These are phyloP conservation scores for Parasteatoda lunata DNA, from an alignment of 2,888 invertebrate species.

Conservation along the genomic window DNA sequence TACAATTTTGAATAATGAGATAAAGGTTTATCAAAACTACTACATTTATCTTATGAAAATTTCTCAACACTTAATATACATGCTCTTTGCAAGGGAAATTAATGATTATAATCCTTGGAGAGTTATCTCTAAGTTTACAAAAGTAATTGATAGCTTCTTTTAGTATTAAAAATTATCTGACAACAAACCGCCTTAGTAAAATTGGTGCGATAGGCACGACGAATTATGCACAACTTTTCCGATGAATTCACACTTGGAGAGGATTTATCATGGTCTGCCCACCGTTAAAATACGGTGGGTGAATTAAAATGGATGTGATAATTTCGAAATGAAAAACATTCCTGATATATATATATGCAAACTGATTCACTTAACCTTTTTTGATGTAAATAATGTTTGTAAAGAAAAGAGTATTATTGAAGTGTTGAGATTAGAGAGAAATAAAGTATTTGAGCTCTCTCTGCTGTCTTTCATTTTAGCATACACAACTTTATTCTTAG, in stretches of 20 bases:
- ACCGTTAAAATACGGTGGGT: constrained; percentile 38
- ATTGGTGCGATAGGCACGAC: not conserved
- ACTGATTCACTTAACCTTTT: constrained; percentile 60
- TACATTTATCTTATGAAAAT: too few relatives aligned
- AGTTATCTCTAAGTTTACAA: not conserved
- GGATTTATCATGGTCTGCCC: constrained; percentile 2
- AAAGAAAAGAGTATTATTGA: constrained; percentile 66
- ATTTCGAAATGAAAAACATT: constrained; percentile 63
- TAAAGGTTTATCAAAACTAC: too few relatives aligned
- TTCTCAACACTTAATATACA: too few relatives aligned
- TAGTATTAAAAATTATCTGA: not conserved
- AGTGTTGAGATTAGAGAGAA: constrained; percentile 65
- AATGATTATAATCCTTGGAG: not conserved
- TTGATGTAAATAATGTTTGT: constrained; percentile 67
- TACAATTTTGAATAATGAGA: too few relatives aligned
- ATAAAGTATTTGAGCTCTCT: constrained; percentile 63
- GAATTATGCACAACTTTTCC: not conserved
- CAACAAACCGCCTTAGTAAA: not conserved
- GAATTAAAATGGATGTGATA: constrained; percentile 49
- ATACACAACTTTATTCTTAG: not conserved
- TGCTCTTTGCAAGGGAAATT: too few relatives aligned
- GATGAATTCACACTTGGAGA: not conserved
- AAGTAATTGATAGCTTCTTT: not conserved
- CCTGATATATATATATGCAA: constrained; percentile 54
- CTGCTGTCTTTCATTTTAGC: constrained; percentile 6